Conservation (phyloP, 1,140 invertebrate species). For the Trissolcus basalis region DNA sequence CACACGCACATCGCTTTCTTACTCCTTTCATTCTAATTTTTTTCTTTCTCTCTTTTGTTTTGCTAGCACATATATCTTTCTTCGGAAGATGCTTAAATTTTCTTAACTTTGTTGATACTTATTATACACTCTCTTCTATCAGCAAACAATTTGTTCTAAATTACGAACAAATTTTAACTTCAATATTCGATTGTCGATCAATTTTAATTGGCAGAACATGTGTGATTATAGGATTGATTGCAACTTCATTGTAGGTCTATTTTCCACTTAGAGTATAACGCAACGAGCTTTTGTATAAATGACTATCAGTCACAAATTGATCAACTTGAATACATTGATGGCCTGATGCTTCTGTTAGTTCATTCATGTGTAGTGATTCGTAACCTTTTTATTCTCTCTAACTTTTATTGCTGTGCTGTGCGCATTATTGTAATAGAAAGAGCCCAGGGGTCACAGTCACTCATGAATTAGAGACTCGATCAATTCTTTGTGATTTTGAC, state of each 20-base stretch:
- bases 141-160: too few relatives aligned
- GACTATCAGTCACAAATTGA: conserved; percentile 8
- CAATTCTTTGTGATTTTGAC: too few relatives aligned
- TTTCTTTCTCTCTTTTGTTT: conserved; percentile 38
- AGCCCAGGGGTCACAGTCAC: neutral
- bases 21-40: conserved; percentile 44
- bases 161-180: too few relatives aligned
- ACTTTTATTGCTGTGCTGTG: conserved; percentile 2
- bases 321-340: conserved; percentile 3
- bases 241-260: neutral
- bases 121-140: too few relatives aligned
- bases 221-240: neutral
- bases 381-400: conserved; percentile 17
- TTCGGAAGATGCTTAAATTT: conserved; percentile 24
- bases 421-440: conserved; percentile 9
- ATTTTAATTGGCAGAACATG: too few relatives aligned
- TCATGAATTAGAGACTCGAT: too few relatives aligned
- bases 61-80: conserved; percentile 19
- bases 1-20: conserved; percentile 69
- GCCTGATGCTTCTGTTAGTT: conserved; percentile 8
- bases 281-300: neutral
- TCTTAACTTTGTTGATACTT: conserved; percentile 13
- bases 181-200: too few relatives aligned
- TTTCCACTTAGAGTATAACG: neutral
- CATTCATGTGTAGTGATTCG: conserved; percentile 23